phyloP scores from a whole-genome alignment of 2,113 vertebrate species.

The Cheirogaleus medius region DNA sequence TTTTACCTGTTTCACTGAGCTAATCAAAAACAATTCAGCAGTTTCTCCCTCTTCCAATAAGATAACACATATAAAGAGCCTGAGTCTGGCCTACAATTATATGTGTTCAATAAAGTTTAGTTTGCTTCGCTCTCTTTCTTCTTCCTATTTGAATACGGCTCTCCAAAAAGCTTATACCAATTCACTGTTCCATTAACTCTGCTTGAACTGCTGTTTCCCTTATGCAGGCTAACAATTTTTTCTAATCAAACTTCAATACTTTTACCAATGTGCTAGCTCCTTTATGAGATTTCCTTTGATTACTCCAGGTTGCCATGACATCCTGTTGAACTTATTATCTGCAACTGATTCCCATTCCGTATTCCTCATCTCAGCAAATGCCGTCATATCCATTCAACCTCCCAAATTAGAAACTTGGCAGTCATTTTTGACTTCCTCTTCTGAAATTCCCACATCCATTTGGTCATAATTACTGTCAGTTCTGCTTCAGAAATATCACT shows the following conservation, averaged over 20 bases:
- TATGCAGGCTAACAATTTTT: background rate
- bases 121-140: background rate
- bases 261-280: background rate
- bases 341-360: background rate
- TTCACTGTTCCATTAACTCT: background rate
- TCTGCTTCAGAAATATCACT: constrained; percentile 16
- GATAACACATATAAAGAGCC: background rate
- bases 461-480: background rate
- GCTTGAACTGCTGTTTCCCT: background rate
- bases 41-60: background rate
- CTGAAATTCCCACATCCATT: background rate
- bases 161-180: background rate
- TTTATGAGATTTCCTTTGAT: background rate
- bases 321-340: background rate
- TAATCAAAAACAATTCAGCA: background rate
- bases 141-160: background rate
- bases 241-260: background rate
- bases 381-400: background rate
- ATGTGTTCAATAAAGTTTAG: background rate
- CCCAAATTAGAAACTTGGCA: background rate
- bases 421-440: background rate
- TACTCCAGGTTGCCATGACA: background rate
- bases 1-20: background rate
- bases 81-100: background rate
- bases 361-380: background rate